Evolutionary conservation across 1,140 invertebrate species (phyloP), one percentile per base, ranked within the genome.

Genomic region (Diabrotica undecimpunctata): DNA sequence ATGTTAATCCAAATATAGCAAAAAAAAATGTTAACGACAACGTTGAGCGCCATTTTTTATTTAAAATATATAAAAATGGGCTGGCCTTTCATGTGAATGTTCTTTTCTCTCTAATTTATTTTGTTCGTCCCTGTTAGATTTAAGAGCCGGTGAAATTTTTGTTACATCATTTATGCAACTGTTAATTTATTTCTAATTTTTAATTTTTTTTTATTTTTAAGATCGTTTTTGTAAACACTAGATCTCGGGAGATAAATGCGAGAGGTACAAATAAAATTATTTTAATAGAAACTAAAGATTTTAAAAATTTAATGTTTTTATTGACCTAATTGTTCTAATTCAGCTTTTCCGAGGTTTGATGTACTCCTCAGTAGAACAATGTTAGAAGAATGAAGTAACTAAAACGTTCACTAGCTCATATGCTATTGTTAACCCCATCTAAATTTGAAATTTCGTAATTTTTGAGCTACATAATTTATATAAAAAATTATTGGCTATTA

Each of bases 11-110:
- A 46, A 46, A 46, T 46, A 46, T 41, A 57, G 35, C 53, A 54
- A 64, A 54, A 51, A 54, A 50, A 53, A 25, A 50, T 57, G 68
- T 61, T 54, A 50, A 55, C 36, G 64, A 61, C 61, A 57, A 50
- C 55, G 50, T 51, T 64, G 11, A 11, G 53, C n/a, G 7, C n/a
- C 11, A 13, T 61, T 35, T 46, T 13, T 36, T 36, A 52, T 25
- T 41, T 36, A 36, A 39, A 12, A 13, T 14, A 39, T 39, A 25
- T 25, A 25, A 25, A 37, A 37, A 37, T 56, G 14, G 46, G 56
- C 39, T 36, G 56, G 63, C 63, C 50, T 53, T 54, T 52, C 36
- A 61, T 61, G 59, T 61, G 59, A 51, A 64, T 57, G 55, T 57
- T 57, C 13, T 12, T 57, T 57, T 57, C 37, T 37, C 37, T 46